Conservation (phyloP, 2,113 vertebrate genomes). For the Scomber colias region DNA sequence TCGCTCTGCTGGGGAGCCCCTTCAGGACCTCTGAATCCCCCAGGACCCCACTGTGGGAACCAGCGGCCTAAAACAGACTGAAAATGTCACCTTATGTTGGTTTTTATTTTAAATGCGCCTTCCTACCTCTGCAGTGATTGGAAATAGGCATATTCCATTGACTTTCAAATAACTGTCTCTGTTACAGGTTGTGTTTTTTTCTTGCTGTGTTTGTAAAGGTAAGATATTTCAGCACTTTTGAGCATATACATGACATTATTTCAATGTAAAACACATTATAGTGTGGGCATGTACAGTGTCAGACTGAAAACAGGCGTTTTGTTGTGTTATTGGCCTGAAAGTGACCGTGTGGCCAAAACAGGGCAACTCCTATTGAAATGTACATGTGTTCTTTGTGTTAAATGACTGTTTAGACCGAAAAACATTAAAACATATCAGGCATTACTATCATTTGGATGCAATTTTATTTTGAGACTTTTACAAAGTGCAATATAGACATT, state of each 20-base stretch:
- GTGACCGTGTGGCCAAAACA: constrained; percentile 54
- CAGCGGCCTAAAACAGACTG: constrained; percentile 56
- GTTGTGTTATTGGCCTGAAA: constrained; percentile 59
- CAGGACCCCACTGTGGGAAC: constrained; percentile 37
- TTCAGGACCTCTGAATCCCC: constrained; percentile 50
- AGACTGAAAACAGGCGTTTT: constrained; percentile 60
- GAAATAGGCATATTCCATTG: constrained; percentile 75
- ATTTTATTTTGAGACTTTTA: constrained; percentile 48
- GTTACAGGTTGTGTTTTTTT: constrained; percentile 73
- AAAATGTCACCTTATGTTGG: constrained; percentile 68
- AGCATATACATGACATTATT: constrained; percentile 67
- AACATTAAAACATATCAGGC: constrained; percentile 84
- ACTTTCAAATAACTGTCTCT: constrained; percentile 62
- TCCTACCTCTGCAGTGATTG: constrained; percentile 81
- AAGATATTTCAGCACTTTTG: constrained; percentile 84
- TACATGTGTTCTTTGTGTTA: constrained; percentile 77
- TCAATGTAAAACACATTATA: constrained; percentile 56
- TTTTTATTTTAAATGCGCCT: constrained; percentile 73
- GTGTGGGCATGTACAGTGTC: constrained; percentile 56
- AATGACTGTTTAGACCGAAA: constrained; percentile 76
- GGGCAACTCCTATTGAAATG: constrained; percentile 65
- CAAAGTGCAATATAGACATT: not conserved
- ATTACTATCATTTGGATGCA: constrained; percentile 59
- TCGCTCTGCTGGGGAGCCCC: constrained; percentile 50
- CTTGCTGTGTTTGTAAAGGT: constrained; percentile 81